Evolutionary conservation across 2,888 invertebrate genomes (phyloP), one percentile per base, ranked within the genome.

Genomic region (Chrysolina oricalcia): DNA sequence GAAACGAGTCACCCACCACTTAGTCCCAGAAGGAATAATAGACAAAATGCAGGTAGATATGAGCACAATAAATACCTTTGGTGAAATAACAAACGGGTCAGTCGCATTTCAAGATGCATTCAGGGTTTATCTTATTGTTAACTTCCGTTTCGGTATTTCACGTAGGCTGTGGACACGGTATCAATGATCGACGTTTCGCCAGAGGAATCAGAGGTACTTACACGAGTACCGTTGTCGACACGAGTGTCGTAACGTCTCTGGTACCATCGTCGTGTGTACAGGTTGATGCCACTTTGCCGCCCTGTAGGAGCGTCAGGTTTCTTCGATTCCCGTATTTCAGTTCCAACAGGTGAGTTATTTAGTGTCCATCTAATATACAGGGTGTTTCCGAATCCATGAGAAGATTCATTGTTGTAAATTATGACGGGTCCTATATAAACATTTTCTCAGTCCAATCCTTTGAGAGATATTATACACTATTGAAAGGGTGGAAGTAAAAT

Each of bases 261-360:
- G 83, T 87, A 15, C 88, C 89, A n/a, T 88, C 88, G 1, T 89
- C 88, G 1, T 89, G 89, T 77, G 86, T 89, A 5, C 86, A 86
- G 70, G 85, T 89, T 3, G 87, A 86, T 59, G 78, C 88, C 0
- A 87, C 88, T 41, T 79, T 89, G 66, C 87, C 87, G 11, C 87
- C 87, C 0, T 89, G 89, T 76, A 81, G 88, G 81, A 86, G 85
- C 75, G 86, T 88, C 11, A 78, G 88, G 21, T 87, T 85, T 78
- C 77, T 88, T 64, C 81, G 82, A 21, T 85, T 86, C 78, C 87
- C 88, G 4, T 79, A 82, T 67, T 82, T 87, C 69, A 75, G 73
- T n/a, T 27, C 78, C 10, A 76, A 80, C 41, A 68, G 78, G 84
- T 85, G 81, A 83, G 82, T 80, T 35, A 13, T 11, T n/a, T n/a